A percentile compares a stretch with the other conserved stretches of the same genome.
Conservation (phyloP, 2,888 invertebrate species). For the Drosophila vallismaia region DNA sequence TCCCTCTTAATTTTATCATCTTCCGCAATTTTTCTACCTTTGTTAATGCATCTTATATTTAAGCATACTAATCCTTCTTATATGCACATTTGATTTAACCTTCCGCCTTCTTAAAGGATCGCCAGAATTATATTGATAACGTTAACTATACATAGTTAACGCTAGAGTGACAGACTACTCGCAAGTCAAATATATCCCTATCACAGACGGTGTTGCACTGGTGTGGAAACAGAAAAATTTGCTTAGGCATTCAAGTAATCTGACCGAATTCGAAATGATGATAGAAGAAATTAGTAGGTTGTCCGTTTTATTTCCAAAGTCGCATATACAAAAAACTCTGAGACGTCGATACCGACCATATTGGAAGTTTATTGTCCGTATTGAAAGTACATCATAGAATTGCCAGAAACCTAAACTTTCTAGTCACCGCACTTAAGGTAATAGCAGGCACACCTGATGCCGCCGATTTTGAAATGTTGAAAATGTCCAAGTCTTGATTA, state of each 20-base stretch:
- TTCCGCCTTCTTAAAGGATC: too few relatives aligned
- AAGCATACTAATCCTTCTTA: too few relatives aligned
- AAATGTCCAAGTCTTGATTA: too few relatives aligned
- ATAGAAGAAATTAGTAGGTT: conserved; percentile 16
- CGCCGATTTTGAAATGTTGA: too few relatives aligned
- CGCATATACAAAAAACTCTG: conserved; percentile 19
- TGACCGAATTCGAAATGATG: not conserved
- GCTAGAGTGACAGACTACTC: conserved; percentile 4
- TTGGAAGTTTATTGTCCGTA: conserved; percentile 2
- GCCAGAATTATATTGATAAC: not conserved
- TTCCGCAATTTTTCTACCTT: too few relatives aligned
- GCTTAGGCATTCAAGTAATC: conserved; percentile 7
- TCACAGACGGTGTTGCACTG: conserved; percentile 1
- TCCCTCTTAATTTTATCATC: too few relatives aligned
- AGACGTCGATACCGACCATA: conserved; percentile 15
- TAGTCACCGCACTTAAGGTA: not conserved
- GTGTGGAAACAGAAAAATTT: not conserved
- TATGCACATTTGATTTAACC: too few relatives aligned
- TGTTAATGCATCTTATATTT: too few relatives aligned
- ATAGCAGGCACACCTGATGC: too few relatives aligned
- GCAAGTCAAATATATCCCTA: conserved; percentile 1
- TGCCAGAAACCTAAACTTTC: conserved; percentile 6
- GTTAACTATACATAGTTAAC: conserved; percentile 4
- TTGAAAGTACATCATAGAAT: conserved; percentile 11
- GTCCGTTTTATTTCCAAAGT: conserved; percentile 15